Percentiles rank a stretch among this genome's conserved stretches.
Evolutionary conservation across 2,888 invertebrate genomes (phyloP).

Genomic region (Troides helena): DNA sequence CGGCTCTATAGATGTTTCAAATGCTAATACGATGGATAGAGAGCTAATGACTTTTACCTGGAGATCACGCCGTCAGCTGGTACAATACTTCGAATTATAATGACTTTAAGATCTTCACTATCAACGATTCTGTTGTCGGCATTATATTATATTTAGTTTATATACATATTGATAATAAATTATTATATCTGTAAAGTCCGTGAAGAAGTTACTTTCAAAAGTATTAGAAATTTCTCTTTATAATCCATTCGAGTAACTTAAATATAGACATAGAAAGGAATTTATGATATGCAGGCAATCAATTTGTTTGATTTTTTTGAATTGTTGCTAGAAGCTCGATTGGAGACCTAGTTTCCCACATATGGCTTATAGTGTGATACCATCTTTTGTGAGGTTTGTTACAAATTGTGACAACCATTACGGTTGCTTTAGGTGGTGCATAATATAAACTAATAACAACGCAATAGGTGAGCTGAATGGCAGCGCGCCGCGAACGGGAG

Average conservation of each 20-base stretch:
- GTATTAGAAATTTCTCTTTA: too few species aligned
- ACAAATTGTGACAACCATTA: background rate
- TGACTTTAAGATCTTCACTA: slow-evolving; percentile 7
- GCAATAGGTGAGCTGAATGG: background rate
- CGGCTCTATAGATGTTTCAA: slow-evolving; percentile 18
- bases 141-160: background rate
- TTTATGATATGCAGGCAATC: too few species aligned
- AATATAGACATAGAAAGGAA: too few species aligned
- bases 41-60: slow-evolving; percentile 24
- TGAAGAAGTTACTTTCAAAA: background rate
- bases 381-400: background rate
- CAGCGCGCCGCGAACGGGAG: slow-evolving; percentile 20
- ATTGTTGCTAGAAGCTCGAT: too few species aligned
- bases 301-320: too few species aligned
- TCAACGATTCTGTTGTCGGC: background rate
- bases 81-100: slow-evolving; percentile 9
- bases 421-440: background rate
- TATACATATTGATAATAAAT: background rate
- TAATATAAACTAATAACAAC: background rate
- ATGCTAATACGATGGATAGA: slow-evolving; percentile 24
- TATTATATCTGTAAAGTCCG: background rate
- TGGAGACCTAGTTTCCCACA: too few species aligned
- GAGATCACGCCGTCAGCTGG: slow-evolving; percentile 13
- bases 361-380: background rate
- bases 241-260: too few species aligned